phyloP scores from a whole-genome alignment of 2,113 vertebrate species.

The Synodontis membranacea region DNA sequence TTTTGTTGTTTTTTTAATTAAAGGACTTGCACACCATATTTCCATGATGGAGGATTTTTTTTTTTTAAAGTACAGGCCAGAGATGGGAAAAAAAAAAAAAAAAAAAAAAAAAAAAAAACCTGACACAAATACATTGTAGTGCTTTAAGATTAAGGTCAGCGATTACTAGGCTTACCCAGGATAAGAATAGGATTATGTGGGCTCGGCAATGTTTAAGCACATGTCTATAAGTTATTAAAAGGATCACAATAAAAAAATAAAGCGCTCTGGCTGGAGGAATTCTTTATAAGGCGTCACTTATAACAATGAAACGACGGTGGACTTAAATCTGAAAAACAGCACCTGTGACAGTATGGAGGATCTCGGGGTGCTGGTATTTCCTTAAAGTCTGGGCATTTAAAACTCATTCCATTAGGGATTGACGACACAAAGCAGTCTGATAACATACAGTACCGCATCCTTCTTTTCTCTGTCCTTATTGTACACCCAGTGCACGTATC shows the following conservation, averaged over 20 bases:
- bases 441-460: slow-evolving; percentile 35
- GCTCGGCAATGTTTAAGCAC: slow-evolving; percentile 76
- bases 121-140: slow-evolving; percentile 48
- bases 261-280: not conserved
- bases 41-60: slow-evolving; percentile 41
- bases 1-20: no score
- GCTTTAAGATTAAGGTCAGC: slow-evolving; percentile 79
- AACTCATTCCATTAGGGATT: slow-evolving; percentile 13
- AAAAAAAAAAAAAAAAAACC: slow-evolving; percentile 49
- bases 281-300: not conserved
- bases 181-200: slow-evolving; percentile 77
- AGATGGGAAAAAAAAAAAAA: slow-evolving; percentile 55
- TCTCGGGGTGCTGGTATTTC: not conserved
- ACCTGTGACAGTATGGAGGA: not conserved
- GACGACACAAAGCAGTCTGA: slow-evolving; percentile 36
- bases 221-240: slow-evolving; percentile 65
- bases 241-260: slow-evolving; percentile 13
- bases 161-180: slow-evolving; percentile 73
- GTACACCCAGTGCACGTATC: not conserved
- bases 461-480: slow-evolving; percentile 2
- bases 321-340: not conserved
- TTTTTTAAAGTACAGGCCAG: slow-evolving; percentile 52
- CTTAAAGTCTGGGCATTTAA: slow-evolving; percentile 5
- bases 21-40: slow-evolving; percentile 47
- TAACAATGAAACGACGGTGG: not conserved